These are phyloP conservation scores for Myrmophylax atrothorax DNA, from an alignment of 2,113 vertebrate species.

Conservation along the genomic window DNA sequence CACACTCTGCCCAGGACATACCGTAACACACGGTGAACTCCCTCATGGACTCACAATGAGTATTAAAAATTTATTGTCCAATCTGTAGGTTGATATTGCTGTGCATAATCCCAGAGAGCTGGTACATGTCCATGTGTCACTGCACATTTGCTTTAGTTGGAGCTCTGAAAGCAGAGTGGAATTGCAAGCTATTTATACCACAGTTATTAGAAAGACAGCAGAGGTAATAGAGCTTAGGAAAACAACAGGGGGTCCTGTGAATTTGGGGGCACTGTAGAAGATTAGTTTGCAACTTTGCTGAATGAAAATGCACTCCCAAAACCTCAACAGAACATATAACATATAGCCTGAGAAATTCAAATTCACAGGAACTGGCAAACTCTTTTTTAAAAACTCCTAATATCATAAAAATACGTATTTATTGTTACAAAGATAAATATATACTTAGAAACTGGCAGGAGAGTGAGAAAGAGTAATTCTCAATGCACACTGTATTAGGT, in stretches of 20 bases:
- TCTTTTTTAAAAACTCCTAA: not conserved
- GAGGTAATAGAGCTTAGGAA: not conserved
- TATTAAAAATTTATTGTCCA: constrained; percentile 29
- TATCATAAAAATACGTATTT: not conserved
- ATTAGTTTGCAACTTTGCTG: not conserved
- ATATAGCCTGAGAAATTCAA: not conserved
- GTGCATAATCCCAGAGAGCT: not conserved
- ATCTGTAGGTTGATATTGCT: not conserved
- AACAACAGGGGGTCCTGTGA: not conserved
- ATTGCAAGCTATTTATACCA: not conserved
- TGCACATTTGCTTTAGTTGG: not conserved
- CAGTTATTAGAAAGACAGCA: not conserved
- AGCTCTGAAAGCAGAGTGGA: not conserved
- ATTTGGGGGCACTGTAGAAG: not conserved
- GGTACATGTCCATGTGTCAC: not conserved
- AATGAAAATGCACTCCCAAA: not conserved
- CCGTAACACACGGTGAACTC: not conserved
- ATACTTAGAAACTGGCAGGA: not conserved
- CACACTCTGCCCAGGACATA: not conserved
- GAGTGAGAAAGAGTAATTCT: not conserved
- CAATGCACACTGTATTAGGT: not conserved
- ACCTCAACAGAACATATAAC: not conserved
- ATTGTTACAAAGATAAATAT: not conserved
- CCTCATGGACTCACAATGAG: not conserved
- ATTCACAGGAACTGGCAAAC: not conserved